Percentiles rank a stretch among this genome's conserved stretches.
phyloP scores from a whole-genome alignment of 2,113 vertebrate genomes.

The Gallinago undulata region DNA sequence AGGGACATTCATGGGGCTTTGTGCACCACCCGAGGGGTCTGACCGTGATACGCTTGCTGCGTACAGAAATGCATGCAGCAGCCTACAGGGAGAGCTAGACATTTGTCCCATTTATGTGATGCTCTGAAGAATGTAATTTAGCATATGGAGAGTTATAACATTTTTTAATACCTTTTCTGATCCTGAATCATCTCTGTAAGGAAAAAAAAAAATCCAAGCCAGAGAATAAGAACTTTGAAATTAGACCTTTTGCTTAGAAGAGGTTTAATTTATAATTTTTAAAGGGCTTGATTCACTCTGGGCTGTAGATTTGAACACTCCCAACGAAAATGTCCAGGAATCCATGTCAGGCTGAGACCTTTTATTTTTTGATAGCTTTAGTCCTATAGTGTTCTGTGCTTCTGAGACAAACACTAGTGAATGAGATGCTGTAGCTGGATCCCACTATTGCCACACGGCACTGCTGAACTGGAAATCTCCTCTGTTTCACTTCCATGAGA shows the following conservation, averaged over 20 bases:
- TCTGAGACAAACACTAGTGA: background rate
- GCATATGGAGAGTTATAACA: background rate
- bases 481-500: background rate
- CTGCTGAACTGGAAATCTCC: background rate
- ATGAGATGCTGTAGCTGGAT: background rate
- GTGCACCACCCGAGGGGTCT: too few species aligned
- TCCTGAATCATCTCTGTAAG: background rate
- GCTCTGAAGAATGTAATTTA: background rate
- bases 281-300: background rate
- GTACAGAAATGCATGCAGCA: accelerated
- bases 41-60: accelerated
- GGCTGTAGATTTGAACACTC: background rate
- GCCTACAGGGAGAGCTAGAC: background rate
- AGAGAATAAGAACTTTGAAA: background rate
- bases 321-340: background rate
- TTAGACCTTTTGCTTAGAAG: background rate
- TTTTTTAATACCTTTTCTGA: background rate
- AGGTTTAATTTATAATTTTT: background rate
- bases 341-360: background rate
- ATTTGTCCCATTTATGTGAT: background rate
- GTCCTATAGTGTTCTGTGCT: background rate
- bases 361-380: background rate
- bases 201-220: too few species aligned
- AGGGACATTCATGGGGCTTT: background rate
- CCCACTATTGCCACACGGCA: background rate